Evolutionary conservation across 2,888 invertebrate species (phyloP), one percentile per base, ranked within the genome.

Genomic region (Pegoplata infirma): DNA sequence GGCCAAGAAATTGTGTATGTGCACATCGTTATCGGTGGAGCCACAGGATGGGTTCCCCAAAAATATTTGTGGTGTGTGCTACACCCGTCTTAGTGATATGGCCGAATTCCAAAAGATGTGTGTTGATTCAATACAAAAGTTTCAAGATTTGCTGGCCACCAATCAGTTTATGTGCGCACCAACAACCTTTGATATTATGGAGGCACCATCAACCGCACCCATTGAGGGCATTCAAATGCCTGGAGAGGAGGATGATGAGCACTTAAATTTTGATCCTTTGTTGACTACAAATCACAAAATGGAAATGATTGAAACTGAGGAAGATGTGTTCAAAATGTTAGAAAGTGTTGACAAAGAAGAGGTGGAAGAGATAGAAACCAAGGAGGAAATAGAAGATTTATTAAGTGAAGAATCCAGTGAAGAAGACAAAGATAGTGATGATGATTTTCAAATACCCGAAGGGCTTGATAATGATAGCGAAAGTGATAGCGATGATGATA

Each of bases 11-110:
- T 82, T 89, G 3, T 83, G 84, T 74, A 82, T 85, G 28, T 88
- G 87, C 73, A 88, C 88, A 3, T 85, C 88, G 7, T 76, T 89
- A 53, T 84, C 85, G 3, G 86, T 88, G 78, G 87, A 88, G 61
- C 84, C 84, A 56, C 84, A 86, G 68, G 88, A 88, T 82, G 89
- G 87, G 10, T 89, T 86, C 28, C 89, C 88, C 10, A 86, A 85
- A 51, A 87, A 84, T 66, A 82, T 88, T 25, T 88, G 88, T 77
- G 84, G 84, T n/a, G 81, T 74, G 28, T 88, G 88, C 61, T 87
- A 84, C 28, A 80, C 82, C 2, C 85, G 87, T 10, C 84, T 88
- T 1, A 85, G 85, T 28, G 88, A 89, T 58, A 81, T 87, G 81
- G 85, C 87, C 5, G 86, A 87, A 12, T 88, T 88, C 64, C 88